phyloP scores from a whole-genome alignment of 1,140 invertebrate species.

The Formica selysi region DNA sequence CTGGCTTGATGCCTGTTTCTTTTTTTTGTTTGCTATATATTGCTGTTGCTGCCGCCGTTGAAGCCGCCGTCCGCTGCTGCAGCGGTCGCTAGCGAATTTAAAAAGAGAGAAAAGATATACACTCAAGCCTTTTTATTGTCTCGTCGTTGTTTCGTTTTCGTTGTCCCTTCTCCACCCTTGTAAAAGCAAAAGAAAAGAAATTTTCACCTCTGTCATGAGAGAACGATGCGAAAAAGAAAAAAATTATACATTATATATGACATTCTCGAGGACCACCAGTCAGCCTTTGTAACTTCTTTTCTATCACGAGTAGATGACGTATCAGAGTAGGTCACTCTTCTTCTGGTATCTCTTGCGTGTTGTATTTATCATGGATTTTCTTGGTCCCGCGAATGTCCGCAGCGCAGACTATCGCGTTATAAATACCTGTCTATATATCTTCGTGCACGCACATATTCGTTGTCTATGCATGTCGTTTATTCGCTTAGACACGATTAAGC shows the following conservation, averaged over 20 bases:
- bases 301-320: conserved; percentile 63
- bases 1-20: conserved; percentile 79
- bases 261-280: conserved; percentile 74
- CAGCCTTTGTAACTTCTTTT: conserved; percentile 72
- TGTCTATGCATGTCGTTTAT: conserved; percentile 55
- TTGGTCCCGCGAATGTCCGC: neutral
- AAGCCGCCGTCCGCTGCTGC: conserved; percentile 72
- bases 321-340: conserved; percentile 42
- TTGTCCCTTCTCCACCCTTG: conserved; percentile 41
- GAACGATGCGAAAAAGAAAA: conserved; percentile 5
- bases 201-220: conserved; percentile 9
- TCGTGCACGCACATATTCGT: conserved; percentile 63
- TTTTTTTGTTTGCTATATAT: conserved; percentile 78
- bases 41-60: conserved; percentile 76
- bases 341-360: conserved; percentile 29
- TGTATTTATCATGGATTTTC: conserved; percentile 10
- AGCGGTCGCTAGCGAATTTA: conserved; percentile 70
- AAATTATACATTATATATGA: too few species aligned
- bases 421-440: conserved; percentile 26
- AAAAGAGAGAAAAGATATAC: conserved; percentile 31
- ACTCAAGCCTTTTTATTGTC: conserved; percentile 66
- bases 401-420: conserved; percentile 13
- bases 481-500: conserved; percentile 25
- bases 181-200: neutral
- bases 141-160: conserved; percentile 58